Conservation (phyloP, 2,888 invertebrate genomes). For the Diploptera punctata region DNA sequence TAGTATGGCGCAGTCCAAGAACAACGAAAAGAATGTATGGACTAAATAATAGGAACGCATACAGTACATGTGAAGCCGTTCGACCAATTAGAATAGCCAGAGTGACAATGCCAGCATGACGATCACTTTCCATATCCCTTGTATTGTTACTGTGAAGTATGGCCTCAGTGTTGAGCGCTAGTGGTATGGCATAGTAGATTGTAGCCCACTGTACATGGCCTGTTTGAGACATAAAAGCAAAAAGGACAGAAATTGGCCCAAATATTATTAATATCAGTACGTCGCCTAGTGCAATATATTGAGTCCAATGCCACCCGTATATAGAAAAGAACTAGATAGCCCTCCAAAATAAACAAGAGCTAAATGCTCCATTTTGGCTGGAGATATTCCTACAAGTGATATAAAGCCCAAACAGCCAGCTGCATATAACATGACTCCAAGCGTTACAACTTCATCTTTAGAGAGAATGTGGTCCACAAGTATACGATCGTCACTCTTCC, state of each 20-base stretch:
- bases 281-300: constrained; percentile 95
- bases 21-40: constrained; percentile 92
- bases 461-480: constrained; percentile 91
- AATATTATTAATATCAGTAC: constrained; percentile 90
- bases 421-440: constrained; percentile 88
- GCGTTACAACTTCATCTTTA: constrained; percentile 82
- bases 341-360: constrained; percentile 96
- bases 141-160: constrained; percentile 96
- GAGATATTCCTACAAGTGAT: constrained; percentile 76
- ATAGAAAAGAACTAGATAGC: constrained; percentile 92
- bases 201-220: constrained; percentile 90
- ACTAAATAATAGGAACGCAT: constrained; percentile 86
- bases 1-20: constrained; percentile 80
- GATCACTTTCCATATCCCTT: constrained; percentile 87
- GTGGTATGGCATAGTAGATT: constrained; percentile 91
- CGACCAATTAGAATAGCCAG: constrained; percentile 92
- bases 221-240: constrained; percentile 92
- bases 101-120: constrained; percentile 90
- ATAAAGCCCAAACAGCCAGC: constrained; percentile 87
- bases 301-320: constrained; percentile 94
- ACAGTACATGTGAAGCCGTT: constrained; percentile 89
- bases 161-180: constrained; percentile 94
- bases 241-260: constrained; percentile 92
- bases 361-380: constrained; percentile 93
- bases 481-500: constrained; percentile 92